Percentiles rank a stretch among this genome's conserved stretches.
phyloP scores from a whole-genome alignment of 2,888 invertebrate species.

The Synanthedon tipuliformis region DNA sequence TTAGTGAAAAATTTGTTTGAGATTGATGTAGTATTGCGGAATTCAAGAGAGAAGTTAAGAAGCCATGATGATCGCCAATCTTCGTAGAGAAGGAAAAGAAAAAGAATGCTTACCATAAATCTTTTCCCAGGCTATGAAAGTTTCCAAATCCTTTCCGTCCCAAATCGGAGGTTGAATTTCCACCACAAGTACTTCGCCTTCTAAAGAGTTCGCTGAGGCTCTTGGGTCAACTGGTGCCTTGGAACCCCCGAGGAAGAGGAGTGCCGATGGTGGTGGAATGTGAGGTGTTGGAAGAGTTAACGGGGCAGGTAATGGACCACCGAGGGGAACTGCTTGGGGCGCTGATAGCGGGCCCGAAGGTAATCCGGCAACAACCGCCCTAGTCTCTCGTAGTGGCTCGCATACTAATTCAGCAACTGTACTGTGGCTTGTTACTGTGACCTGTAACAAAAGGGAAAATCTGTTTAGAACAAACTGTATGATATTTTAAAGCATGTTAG shows the following conservation, averaged over 20 bases:
- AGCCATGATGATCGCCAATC: background rate
- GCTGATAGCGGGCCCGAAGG: constrained; percentile 50
- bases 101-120: constrained; percentile 47
- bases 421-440: constrained; percentile 47
- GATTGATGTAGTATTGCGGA: no score
- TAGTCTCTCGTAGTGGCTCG: constrained; percentile 55
- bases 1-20: no score
- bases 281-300: constrained; percentile 21
- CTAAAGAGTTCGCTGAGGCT: constrained; percentile 67
- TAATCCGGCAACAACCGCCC: constrained; percentile 45
- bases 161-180: constrained; percentile 69
- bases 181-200: constrained; percentile 74
- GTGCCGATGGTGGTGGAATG: constrained; percentile 43
- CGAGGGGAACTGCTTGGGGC: constrained; percentile 36
- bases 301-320: constrained; percentile 38
- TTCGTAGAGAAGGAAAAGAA: no score
- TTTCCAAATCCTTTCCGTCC: constrained; percentile 64
- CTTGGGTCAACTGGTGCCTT: constrained; percentile 73
- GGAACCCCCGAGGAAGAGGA: constrained; percentile 72
- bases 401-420: constrained; percentile 59
- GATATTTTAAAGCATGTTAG: no score
- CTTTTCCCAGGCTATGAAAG: constrained; percentile 61
- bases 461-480: no score
- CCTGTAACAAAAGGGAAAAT: constrained; percentile 28
- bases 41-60: no score